These are phyloP conservation scores for Alcedo quadribrachys DNA, from an alignment of 2,797 vertebrate genomes.

Conservation along the genomic window DNA sequence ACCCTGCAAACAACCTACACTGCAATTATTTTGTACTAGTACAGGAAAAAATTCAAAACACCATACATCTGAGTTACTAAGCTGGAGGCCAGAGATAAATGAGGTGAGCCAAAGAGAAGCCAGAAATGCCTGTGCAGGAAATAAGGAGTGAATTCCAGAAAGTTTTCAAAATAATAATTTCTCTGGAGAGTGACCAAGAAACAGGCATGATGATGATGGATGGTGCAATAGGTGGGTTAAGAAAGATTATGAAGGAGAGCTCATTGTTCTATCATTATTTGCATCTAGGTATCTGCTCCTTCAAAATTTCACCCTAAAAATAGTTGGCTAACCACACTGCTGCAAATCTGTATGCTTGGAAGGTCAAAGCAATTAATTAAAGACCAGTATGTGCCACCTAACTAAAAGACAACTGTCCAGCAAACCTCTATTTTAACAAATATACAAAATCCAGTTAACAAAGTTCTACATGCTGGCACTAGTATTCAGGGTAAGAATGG, in stretches of 20 bases:
- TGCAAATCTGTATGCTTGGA: not conserved
- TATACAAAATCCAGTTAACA: not conserved
- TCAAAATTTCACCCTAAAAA: not conserved
- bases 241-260: not conserved
- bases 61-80: constrained; percentile 41
- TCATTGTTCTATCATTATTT: not conserved
- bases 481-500: not conserved
- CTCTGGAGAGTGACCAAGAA: not conserved
- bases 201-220: not conserved
- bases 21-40: not conserved
- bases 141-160: not conserved
- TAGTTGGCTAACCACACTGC: not conserved
- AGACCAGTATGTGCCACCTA: not conserved
- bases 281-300: not conserved
- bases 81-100: constrained; percentile 4
- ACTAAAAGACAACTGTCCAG: not conserved
- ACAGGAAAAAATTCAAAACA: not conserved
- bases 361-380: not conserved
- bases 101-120: not conserved
- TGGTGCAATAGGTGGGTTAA: not conserved
- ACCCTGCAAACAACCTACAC: constrained; percentile 8
- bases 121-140: constrained; percentile 11
- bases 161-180: not conserved
- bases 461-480: not conserved
- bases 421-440: not conserved